phyloP scores from a whole-genome alignment of 1,140 invertebrate genomes.

The Lepidurus couesii region DNA sequence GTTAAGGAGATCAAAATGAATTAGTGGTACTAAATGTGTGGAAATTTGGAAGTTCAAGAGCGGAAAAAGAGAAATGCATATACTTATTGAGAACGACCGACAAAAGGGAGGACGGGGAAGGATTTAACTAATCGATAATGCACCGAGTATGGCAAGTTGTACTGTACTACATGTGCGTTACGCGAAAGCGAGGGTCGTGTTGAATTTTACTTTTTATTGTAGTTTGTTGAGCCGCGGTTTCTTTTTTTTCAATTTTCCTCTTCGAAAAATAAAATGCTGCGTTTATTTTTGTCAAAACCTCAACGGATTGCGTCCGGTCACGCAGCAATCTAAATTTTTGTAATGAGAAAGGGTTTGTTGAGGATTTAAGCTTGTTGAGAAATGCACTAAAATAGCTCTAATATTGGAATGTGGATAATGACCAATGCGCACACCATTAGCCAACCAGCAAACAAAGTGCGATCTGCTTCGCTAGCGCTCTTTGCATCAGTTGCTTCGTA shows the following conservation, averaged over 20 bases:
- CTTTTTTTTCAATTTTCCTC: no score
- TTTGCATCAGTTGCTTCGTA: neutral
- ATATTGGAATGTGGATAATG: neutral
- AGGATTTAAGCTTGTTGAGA: no score
- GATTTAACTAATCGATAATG: constrained; percentile 3
- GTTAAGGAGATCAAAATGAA: no score
- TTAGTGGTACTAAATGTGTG: no score
- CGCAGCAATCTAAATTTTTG: no score
- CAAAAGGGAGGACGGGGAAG: neutral
- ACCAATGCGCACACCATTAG: neutral
- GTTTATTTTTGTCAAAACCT: no score
- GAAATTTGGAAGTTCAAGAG: neutral
- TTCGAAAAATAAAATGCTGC: no score
- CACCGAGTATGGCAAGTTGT: neutral
- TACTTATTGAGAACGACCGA: neutral
- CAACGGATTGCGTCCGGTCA: no score
- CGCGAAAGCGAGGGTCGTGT: neutral
- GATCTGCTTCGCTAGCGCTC: neutral
- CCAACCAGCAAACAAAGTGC: neutral
- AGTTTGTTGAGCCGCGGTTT: no score
- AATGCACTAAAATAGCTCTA: no score
- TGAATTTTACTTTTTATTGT: no score
- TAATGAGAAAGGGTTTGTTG: no score
- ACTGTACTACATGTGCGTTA: neutral
- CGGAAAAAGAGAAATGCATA: neutral